These are phyloP conservation scores for Chamaedrilus cognettii DNA, from an alignment of 2,888 invertebrate species.

Conservation along the genomic window DNA sequence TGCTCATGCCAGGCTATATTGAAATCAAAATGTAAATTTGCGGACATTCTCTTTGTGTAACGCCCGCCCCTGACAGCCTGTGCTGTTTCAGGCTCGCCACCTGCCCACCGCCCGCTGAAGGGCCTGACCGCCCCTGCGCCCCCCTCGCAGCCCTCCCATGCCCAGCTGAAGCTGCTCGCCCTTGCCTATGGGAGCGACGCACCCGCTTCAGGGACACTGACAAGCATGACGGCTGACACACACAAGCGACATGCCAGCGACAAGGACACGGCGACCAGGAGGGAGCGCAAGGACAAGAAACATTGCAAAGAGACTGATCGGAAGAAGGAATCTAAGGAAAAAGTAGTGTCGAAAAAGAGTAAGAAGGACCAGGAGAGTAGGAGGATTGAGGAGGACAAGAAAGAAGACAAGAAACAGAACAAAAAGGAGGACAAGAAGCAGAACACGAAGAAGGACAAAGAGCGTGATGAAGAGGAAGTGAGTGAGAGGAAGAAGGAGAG, in stretches of 20 bases:
- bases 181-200: conserved; percentile 1
- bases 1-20: too few species aligned
- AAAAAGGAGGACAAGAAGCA: background rate
- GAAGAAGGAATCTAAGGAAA: background rate
- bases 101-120: too few species aligned
- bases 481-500: background rate
- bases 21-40: too few species aligned
- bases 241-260: background rate
- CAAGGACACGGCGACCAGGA: background rate
- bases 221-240: too few species aligned
- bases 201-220: too few species aligned
- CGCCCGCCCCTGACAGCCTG: too few species aligned
- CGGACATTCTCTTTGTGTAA: too few species aligned
- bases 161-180: conserved; percentile 1
- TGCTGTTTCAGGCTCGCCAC: too few species aligned
- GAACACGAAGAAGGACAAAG: background rate
- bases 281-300: background rate
- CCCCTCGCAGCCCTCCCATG: background rate
- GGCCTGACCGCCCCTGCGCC: too few species aligned
- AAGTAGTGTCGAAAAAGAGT: background rate
- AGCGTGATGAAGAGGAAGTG: conserved; percentile 15
- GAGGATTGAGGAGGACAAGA: background rate
- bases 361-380: background rate
- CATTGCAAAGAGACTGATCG: background rate
- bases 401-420: background rate